These are phyloP conservation scores for Tangara arthus DNA, from an alignment of 2,797 vertebrate genomes.

Conservation along the genomic window DNA sequence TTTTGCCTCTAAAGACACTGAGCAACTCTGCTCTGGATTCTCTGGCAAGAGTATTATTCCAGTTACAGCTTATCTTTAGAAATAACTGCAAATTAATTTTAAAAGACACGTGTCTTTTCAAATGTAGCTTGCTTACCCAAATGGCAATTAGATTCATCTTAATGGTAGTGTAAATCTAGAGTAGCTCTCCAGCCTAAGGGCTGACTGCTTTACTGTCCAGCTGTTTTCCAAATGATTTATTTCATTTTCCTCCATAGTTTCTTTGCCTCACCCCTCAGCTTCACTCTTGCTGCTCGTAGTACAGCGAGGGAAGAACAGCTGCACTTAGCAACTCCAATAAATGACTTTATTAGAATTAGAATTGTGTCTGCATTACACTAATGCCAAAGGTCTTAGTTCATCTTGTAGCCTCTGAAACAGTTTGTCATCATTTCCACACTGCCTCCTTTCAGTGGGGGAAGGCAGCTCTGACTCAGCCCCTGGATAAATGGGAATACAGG, in stretches of 20 bases:
- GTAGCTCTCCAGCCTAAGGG: not conserved
- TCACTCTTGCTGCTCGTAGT: not conserved
- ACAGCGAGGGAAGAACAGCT: constrained; percentile 23
- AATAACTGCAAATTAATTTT: constrained; percentile 21
- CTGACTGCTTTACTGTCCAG: constrained; percentile 12
- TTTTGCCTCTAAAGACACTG: not conserved
- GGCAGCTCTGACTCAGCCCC: constrained; percentile 24
- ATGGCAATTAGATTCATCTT: constrained; percentile 10
- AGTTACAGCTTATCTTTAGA: not conserved
- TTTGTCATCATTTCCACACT: constrained; percentile 21
- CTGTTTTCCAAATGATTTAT: constrained; percentile 49
- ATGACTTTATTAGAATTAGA: constrained; percentile 33
- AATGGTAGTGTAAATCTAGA: not conserved
- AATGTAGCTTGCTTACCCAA: not conserved
- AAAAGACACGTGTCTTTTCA: not conserved
- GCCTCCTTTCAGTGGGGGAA: not conserved
- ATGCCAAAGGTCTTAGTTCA: constrained; percentile 44
- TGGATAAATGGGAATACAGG: not conserved
- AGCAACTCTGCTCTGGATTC: not conserved
- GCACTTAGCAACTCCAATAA: constrained; percentile 10
- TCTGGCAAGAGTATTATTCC: not conserved
- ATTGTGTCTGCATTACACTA: not conserved
- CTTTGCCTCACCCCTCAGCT: not conserved
- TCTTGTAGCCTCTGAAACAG: not conserved
- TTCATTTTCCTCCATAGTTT: constrained; percentile 23